Conservation (phyloP, 2,797 vertebrate species). For the Anas georgica region DNA sequence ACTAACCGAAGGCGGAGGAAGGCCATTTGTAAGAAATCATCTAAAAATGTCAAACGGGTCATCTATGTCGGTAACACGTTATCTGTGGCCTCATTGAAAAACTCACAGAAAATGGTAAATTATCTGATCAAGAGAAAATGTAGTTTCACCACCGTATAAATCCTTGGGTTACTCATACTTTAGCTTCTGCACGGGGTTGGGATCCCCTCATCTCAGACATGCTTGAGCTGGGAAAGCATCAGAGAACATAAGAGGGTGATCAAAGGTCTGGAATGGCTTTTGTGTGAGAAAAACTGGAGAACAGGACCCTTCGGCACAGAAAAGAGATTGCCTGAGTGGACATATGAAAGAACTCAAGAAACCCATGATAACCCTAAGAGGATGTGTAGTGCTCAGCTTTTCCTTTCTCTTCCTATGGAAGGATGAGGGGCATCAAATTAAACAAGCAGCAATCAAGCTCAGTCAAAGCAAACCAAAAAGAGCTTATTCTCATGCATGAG, state of each 20-base stretch:
- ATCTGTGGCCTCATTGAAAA: not conserved
- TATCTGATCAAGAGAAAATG: not conserved
- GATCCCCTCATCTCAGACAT: not conserved
- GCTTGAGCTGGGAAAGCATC: not conserved
- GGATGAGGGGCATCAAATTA: not conserved
- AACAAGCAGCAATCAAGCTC: not conserved
- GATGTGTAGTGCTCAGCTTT: not conserved
- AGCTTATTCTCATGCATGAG: not conserved
- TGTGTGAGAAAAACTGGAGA: not conserved
- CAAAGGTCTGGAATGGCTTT: not conserved
- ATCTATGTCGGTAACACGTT: not conserved
- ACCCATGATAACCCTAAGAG: not conserved
- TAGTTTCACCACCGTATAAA: not conserved
- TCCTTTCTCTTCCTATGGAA: not conserved
- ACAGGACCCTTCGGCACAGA: not conserved
- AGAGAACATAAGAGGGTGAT: not conserved
- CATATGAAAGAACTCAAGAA: not conserved
- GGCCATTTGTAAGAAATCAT: not conserved
- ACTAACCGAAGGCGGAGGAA: not conserved
- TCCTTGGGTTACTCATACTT: not conserved
- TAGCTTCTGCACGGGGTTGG: not conserved
- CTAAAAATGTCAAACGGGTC: rapidly evolving
- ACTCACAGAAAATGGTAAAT: not conserved
- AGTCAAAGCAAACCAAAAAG: not conserved
- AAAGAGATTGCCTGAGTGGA: not conserved